Evolutionary conservation across 2,113 vertebrate species (phyloP), one percentile per base, ranked within the genome.

Genomic region (Antigone vipio): DNA sequence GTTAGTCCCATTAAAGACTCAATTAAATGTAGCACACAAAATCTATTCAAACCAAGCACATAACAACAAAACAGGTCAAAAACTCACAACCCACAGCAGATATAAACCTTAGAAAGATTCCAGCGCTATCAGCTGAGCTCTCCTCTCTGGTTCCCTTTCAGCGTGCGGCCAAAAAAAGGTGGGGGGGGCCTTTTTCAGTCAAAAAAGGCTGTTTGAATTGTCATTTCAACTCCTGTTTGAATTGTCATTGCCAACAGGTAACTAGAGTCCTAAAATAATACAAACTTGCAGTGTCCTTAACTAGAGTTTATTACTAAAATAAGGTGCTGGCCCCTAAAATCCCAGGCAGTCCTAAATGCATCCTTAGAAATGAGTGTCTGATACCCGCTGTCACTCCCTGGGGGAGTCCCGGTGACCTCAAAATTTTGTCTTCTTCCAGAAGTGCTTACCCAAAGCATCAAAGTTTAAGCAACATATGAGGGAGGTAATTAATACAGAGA

Each of bases 11-110:
- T 88, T 86, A 78, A 85, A 66, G 82, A 68, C 64, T 92, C 92
- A 89, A 92, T 95, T 94, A 95, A 94, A 87, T 10, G 60, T 17
- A 95, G 64, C 76, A 77, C 85, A 74, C 4, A 17, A 83, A 94
- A 90, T 26, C 92, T 40, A 67, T 69, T 88, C 85, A 90, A 81
- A 93, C 8, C 1, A 14, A 83, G 83, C 60, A 38, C 40, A 0
- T 35, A 80, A 71, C 67, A 92, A 92, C 64, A 89, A 24, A 64
- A 29, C 40, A 58, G 92, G 94, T 84, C 94, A 84, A 62, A 83
- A 35, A 5, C 64, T 88, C 91, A 16, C 52, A 72, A 40, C 49
- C 35, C 35, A 5, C 30, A 59, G 68, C 63, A 63, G 42, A 63
- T 22, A 47, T 4, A 38, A 71, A 88, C 26, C 49, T 24, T 30